A percentile compares a stretch with the other conserved stretches of the same genome.
These are phyloP conservation scores for Ctenochaetus hawaiiensis DNA, from an alignment of 2,797 vertebrate species.

Conservation along the genomic window DNA sequence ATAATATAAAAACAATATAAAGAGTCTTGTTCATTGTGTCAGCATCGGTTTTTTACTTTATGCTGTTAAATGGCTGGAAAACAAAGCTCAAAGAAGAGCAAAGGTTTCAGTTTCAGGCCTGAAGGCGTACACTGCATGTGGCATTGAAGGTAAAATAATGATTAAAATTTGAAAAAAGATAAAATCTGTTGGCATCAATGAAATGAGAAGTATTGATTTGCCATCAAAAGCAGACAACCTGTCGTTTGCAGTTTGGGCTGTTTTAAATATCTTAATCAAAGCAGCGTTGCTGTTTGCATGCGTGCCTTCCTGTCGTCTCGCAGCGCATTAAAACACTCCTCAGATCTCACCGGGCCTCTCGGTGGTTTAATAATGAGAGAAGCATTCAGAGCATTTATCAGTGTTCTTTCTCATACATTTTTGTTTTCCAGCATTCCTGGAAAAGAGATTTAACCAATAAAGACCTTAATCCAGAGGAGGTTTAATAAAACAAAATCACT, in stretches of 20 bases:
- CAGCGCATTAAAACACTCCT: slow-evolving; percentile 13
- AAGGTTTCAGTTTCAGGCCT: neutral
- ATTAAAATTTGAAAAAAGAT: neutral
- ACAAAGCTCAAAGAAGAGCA: neutral
- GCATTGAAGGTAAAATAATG: slow-evolving; percentile 1
- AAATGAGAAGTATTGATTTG: slow-evolving; percentile 11
- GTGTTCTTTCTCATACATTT: slow-evolving; percentile 34
- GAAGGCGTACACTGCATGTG: neutral
- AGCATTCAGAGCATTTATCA: slow-evolving; percentile 73
- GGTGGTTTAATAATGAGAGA: slow-evolving; percentile 70
- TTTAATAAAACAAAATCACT: slow-evolving; percentile 67
- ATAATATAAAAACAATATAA: neutral
- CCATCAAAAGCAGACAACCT: slow-evolving; percentile 13
- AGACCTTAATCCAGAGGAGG: slow-evolving; percentile 69
- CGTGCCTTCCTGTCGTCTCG: slow-evolving; percentile 25
- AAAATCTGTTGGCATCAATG: neutral
- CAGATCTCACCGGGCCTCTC: slow-evolving; percentile 37
- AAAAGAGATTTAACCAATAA: slow-evolving; percentile 74
- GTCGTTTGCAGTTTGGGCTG: neutral
- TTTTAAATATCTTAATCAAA: slow-evolving; percentile 39
- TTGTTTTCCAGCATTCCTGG: slow-evolving; percentile 69
- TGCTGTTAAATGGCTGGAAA: no score
- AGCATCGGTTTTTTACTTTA: no score
- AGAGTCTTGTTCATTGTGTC: no score
- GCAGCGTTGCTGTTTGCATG: slow-evolving; percentile 30